Base-by-base conservation (phyloP, 1,140 invertebrate genomes). In the Drosophila auraria region DNA sequence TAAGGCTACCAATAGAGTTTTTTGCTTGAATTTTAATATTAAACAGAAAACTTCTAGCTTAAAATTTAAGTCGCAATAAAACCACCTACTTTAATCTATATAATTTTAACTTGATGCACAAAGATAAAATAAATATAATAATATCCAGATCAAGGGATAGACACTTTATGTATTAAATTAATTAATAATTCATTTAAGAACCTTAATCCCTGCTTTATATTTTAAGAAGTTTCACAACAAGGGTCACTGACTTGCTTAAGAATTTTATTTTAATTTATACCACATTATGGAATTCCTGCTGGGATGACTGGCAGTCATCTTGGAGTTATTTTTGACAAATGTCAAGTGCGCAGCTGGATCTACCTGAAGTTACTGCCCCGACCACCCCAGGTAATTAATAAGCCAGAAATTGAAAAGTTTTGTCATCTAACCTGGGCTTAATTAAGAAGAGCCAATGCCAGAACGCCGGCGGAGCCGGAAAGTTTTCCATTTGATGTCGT, bases 401-500 rank as follows among this genome's bases (percentile, higher is more conserved):
- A 66, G 74, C 51, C 68, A 69, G 74, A 57, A 50, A 68, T 56
- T 58, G 59, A 27, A 86, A 86, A 84, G 59, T 84, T 84, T 82
- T 82, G 64, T 71, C 72, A 61, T 72, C 58, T 42, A 78, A 70
- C 36, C 64, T 47, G 49, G 30, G 64, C 65, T 87, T 87, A 86
- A 86, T 86, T 86, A 82, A 58, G 58, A 70, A 68, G 40, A 73
- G 71, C 56, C 71, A 73, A 33, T 68, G 57, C 75, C 75, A 59
- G 49, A 44, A 51, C 56, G 30, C 15, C 23, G 57, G 17, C 73
- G 42, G 30, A 66, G 49, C 44, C 12, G 33, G 11, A 87, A 86
- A 87, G 61, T 86, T 86, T 87, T 75, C 45, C 69, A 79, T 87
- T 86, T 86, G 78, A 86, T 82, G 82, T 86, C 78, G 79, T 86